These are phyloP conservation scores for Hypotaenidia okinawae DNA, from an alignment of 2,797 vertebrate genomes.

Conservation along the genomic window DNA sequence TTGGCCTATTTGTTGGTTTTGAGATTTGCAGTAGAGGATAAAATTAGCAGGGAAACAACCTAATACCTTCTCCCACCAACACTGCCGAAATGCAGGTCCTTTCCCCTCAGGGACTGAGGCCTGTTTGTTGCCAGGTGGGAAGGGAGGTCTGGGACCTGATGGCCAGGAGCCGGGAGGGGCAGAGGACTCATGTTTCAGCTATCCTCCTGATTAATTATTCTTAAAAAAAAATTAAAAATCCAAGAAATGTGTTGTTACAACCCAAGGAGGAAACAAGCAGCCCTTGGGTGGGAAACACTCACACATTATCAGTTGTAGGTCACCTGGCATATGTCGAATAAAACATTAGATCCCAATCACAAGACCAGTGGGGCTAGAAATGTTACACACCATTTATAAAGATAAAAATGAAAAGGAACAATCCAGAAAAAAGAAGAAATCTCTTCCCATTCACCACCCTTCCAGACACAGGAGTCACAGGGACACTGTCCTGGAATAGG, in stretches of 20 bases:
- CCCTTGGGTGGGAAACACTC: neutral
- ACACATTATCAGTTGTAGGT: neutral
- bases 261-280: neutral
- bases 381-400: neutral
- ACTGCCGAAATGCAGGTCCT: neutral
- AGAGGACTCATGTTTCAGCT: neutral
- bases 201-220: neutral
- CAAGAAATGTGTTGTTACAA: neutral
- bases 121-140: neutral
- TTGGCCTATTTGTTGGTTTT: neutral
- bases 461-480: neutral
- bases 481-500: neutral
- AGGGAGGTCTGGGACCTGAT: neutral
- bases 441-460: neutral
- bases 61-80: fast-evolving
- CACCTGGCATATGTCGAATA: neutral
- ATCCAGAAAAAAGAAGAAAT: neutral
- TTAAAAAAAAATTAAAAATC: too few species aligned
- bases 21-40: neutral
- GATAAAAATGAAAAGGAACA: neutral
- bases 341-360: neutral
- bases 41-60: neutral
- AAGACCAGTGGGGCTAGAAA: neutral
- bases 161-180: neutral
- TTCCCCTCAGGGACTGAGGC: neutral